phyloP scores from a whole-genome alignment of 2,888 invertebrate species.

The Campoplex capitator region DNA sequence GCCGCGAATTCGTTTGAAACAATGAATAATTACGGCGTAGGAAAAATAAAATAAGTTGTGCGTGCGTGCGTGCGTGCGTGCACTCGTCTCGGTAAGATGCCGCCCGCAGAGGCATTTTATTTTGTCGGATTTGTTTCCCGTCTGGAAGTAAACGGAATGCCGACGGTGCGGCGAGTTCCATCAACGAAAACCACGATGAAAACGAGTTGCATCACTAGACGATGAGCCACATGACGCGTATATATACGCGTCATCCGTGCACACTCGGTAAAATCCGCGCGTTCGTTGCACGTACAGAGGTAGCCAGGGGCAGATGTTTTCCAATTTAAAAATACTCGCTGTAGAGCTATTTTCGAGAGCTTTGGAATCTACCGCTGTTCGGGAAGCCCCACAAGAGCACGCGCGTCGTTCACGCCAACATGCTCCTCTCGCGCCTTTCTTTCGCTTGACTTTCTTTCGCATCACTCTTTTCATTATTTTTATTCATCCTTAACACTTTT shows the following conservation, averaged over 20 bases:
- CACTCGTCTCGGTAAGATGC: background rate
- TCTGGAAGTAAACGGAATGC: slow-evolving; percentile 53
- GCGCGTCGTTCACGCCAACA: background rate
- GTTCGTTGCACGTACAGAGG: slow-evolving; percentile 33
- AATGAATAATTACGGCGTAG: background rate
- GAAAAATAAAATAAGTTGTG: background rate
- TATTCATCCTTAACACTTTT: too few relatives aligned
- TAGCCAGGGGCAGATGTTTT: slow-evolving; percentile 76
- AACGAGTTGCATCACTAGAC: slow-evolving; percentile 76
- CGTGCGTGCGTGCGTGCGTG: background rate
- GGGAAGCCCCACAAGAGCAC: slow-evolving; percentile 74
- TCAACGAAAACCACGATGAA: slow-evolving; percentile 40
- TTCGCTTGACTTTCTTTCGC: background rate
- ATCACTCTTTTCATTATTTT: too few relatives aligned
- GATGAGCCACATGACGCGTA: slow-evolving; percentile 61
- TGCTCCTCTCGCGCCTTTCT: background rate
- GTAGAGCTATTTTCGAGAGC: slow-evolving; percentile 78
- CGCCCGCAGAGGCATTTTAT: slow-evolving; percentile 10
- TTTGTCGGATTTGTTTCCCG: slow-evolving; percentile 50
- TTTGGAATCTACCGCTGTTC: slow-evolving; percentile 75
- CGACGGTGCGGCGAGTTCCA: slow-evolving; percentile 48
- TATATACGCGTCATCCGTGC: slow-evolving; percentile 33
- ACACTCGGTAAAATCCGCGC: slow-evolving; percentile 34
- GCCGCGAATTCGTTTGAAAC: too few relatives aligned
- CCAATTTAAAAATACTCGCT: slow-evolving; percentile 79